Percentiles rank a stretch among this genome's conserved stretches.
Evolutionary conservation across 2,888 invertebrate genomes (phyloP).

Genomic region (Pimpla rufipes): DNA sequence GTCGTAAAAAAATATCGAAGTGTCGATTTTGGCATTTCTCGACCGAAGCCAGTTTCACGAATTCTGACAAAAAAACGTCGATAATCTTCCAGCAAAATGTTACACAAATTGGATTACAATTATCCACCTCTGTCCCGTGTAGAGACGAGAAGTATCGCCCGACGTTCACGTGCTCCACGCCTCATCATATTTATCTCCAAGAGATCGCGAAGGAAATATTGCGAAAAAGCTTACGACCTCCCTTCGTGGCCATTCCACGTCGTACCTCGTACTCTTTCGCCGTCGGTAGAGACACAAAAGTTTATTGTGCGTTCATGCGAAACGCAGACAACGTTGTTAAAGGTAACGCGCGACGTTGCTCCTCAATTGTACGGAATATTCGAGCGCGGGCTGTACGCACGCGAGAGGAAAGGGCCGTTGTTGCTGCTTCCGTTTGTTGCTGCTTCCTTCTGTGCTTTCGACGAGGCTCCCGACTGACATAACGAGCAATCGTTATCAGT

Average conservation of each 20-base stretch:
- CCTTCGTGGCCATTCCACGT: neutral
- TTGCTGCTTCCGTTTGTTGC: slow-evolving; percentile 3
- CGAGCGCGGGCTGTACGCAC: neutral
- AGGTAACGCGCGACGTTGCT: slow-evolving; percentile 3
- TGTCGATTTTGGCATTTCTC: no score
- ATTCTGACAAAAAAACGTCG: no score
- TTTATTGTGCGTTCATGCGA: neutral
- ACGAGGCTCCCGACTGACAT: slow-evolving; percentile 28
- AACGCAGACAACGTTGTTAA: slow-evolving; percentile 13
- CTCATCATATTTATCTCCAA: no score
- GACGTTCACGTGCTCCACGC: no score
- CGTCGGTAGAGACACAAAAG: neutral
- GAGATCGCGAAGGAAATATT: neutral
- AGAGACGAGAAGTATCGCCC: no score
- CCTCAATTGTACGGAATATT: slow-evolving; percentile 28
- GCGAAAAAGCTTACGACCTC: neutral
- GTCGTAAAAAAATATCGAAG: no score
- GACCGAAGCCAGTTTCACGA: no score
- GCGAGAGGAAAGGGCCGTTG: slow-evolving; percentile 8
- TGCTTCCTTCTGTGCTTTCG: neutral
- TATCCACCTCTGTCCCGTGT: no score
- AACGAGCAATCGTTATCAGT: slow-evolving; percentile 57
- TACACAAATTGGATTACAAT: no score
- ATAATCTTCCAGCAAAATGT: no score
- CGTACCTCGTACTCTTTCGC: neutral